Evolutionary conservation across 2,113 vertebrate genomes (phyloP).

Genomic region (Diadophis punctatus): DNA sequence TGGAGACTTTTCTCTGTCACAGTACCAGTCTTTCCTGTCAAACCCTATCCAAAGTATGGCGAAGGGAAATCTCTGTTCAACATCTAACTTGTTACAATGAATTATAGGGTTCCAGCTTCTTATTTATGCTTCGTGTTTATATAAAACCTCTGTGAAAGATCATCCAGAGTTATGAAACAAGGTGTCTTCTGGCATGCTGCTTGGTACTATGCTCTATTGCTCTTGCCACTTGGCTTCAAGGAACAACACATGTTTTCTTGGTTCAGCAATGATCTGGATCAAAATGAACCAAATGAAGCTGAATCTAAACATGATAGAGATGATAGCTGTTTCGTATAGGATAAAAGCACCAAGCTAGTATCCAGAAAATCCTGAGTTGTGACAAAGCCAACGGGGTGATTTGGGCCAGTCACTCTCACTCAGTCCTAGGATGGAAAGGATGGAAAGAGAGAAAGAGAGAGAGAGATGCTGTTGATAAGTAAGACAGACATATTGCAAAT

Average conservation of each 20-base stretch:
- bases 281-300: background rate
- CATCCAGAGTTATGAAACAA: background rate
- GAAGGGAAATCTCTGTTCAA: background rate
- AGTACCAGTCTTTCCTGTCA: background rate
- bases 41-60: background rate
- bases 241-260: background rate
- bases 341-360: background rate
- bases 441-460: background rate
- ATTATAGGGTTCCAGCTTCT: background rate
- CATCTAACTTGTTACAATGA: background rate
- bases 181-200: background rate
- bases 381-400: background rate
- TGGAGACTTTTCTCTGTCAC: background rate
- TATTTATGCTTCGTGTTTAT: background rate
- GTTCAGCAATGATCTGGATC: background rate
- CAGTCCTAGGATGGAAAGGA: background rate
- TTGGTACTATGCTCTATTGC: background rate
- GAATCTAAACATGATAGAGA: background rate
- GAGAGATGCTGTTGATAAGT: background rate
- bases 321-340: background rate
- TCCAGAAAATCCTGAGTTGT: background rate
- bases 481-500: background rate
- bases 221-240: background rate
- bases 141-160: background rate
- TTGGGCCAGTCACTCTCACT: background rate